Evolutionary conservation across 2,797 vertebrate genomes (phyloP).

Genomic region (Nasua narica): DNA sequence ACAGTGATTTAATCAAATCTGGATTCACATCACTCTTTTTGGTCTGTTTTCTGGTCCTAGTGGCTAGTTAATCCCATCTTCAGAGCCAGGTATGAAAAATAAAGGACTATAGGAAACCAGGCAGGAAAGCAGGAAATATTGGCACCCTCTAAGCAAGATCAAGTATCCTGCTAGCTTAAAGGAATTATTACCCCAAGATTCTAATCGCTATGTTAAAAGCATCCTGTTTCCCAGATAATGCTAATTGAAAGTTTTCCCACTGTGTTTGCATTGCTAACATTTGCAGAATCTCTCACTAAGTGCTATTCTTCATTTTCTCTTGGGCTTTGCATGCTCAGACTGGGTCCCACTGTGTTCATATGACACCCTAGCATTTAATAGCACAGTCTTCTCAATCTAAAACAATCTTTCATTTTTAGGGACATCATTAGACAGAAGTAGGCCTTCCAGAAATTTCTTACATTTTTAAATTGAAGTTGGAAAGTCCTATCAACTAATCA

Average conservation of each 20-base stretch:
- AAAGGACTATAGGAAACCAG: conserved; percentile 35
- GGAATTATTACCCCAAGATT: conserved; percentile 39
- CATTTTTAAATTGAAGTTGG: neutral
- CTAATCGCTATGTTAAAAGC: conserved; percentile 19
- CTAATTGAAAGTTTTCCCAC: conserved; percentile 49
- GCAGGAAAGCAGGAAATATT: neutral
- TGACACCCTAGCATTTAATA: neutral
- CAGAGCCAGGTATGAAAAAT: conserved; percentile 51
- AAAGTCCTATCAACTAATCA: neutral
- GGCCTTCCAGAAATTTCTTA: neutral
- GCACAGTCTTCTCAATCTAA: neutral
- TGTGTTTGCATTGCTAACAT: conserved; percentile 41
- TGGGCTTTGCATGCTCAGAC: neutral
- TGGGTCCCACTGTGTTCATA: neutral
- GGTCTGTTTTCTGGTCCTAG: neutral
- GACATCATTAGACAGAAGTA: neutral
- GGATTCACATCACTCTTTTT: neutral
- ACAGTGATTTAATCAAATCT: conserved; percentile 20
- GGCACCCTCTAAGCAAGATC: conserved; percentile 43
- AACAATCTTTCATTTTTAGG: neutral
- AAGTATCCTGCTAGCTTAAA: conserved; percentile 58
- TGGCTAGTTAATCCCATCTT: conserved; percentile 26
- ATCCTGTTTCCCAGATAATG: conserved; percentile 39
- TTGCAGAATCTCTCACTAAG: conserved; percentile 33
- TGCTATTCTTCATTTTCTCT: neutral